Evolutionary conservation across 64 coral and sea anemone genomes (phyloP).

Genomic region (Actinia tenebrosa): DNA sequence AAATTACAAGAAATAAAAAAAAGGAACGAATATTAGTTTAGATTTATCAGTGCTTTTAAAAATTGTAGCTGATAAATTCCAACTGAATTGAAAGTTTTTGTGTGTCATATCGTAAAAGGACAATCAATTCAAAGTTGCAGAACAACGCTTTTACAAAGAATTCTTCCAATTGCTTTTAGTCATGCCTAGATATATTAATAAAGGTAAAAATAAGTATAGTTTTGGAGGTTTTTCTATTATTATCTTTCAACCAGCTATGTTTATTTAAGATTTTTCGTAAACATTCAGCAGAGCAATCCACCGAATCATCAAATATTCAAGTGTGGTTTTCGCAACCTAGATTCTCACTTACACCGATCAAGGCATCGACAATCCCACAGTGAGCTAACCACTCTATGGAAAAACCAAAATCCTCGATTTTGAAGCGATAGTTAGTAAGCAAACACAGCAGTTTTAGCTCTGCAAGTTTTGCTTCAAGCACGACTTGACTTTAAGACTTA

Average conservation of each 20-base stretch:
- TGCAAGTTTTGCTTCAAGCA: not conserved
- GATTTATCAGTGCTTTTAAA: not conserved
- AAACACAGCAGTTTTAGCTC: not conserved
- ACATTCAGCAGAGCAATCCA: not conserved
- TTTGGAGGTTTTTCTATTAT: not conserved
- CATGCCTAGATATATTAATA: not conserved
- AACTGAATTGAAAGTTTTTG: constrained; percentile 2
- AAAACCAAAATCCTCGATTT: not conserved
- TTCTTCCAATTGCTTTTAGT: not conserved
- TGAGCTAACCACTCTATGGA: not conserved
- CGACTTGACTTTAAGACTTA: constrained; percentile 26
- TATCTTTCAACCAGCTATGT: not conserved
- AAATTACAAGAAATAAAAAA: not conserved
- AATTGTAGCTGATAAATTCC: not conserved
- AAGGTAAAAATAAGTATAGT: not conserved
- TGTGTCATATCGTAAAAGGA: constrained; percentile 7
- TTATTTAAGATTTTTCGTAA: not conserved
- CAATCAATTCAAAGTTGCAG: not conserved
- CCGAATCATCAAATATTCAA: constrained; percentile 7
- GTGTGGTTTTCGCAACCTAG: not conserved
- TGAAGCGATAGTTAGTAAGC: not conserved
- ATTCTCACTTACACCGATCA: not conserved
- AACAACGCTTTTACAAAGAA: not conserved
- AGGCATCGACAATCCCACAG: not conserved
- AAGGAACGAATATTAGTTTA: not conserved